Conservation (phyloP, 2,113 vertebrate species). For the Galeopterus variegatus region DNA sequence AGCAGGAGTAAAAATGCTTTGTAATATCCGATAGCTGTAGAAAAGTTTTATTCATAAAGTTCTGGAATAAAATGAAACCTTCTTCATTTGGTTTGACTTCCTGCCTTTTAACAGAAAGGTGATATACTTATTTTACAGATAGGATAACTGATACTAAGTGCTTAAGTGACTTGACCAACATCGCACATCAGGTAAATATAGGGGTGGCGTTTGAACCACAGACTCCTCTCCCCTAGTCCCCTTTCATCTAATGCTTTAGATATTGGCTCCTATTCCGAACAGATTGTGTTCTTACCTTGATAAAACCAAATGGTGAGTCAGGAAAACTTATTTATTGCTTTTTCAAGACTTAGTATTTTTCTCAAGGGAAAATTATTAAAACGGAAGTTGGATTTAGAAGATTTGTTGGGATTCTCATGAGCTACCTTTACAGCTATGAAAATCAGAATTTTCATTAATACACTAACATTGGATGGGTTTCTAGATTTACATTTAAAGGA, state of each 20-base stretch:
- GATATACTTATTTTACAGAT: neutral
- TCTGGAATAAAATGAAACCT: neutral
- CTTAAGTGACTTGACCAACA: neutral
- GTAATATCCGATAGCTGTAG: neutral
- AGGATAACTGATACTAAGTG: neutral
- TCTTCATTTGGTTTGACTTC: neutral
- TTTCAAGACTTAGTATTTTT: neutral
- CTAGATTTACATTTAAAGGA: neutral
- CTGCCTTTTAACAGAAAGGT: neutral
- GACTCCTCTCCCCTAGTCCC: neutral
- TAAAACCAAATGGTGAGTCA: neutral
- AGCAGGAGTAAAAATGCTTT: neutral
- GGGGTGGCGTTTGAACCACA: neutral
- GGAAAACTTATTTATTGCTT: neutral
- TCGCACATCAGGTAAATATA: accelerated
- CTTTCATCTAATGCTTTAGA: neutral
- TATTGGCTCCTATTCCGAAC: neutral
- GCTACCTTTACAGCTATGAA: neutral
- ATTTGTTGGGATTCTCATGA: neutral
- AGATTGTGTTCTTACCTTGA: neutral
- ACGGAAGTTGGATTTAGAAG: neutral
- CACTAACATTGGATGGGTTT: neutral
- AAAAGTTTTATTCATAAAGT: neutral
- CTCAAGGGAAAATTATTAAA: neutral
- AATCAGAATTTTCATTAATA: neutral